phyloP scores from a whole-genome alignment of 1,140 invertebrate genomes.

The Delia radicum region DNA sequence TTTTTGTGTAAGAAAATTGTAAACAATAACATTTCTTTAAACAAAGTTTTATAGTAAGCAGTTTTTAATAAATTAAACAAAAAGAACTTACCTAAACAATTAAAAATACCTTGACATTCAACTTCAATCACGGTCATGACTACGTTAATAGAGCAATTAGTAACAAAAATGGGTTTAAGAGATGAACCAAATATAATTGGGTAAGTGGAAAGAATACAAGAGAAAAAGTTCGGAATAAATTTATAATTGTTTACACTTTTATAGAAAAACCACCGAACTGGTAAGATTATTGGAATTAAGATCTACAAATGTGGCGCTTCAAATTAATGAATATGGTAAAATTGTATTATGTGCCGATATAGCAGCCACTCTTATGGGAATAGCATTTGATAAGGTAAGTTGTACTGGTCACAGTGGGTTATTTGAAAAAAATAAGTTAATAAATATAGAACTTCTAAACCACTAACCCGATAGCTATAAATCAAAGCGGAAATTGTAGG shows the following conservation, averaged over 20 bases:
- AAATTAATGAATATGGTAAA: constrained; percentile 52
- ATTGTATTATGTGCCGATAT: constrained; percentile 48
- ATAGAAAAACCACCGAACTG: constrained; percentile 48
- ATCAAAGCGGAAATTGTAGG: no score
- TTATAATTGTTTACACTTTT: neutral
- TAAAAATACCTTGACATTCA: neutral
- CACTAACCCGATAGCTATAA: no score
- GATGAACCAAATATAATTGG: constrained; percentile 43
- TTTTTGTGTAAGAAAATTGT: neutral
- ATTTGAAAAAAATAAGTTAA: no score
- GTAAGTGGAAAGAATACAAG: constrained; percentile 32
- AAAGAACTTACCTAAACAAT: neutral
- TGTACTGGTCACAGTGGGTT: neutral
- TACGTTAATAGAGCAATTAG: constrained; percentile 46
- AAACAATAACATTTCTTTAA: neutral
- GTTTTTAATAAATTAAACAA: neutral
- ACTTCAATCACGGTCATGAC: constrained; percentile 32
- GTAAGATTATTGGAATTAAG: constrained; percentile 46
- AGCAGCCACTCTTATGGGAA: constrained; percentile 37
- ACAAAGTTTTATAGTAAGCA: neutral
- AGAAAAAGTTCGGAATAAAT: neutral
- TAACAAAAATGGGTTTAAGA: constrained; percentile 45
- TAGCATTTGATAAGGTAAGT: constrained; percentile 40
- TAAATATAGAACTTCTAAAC: no score
- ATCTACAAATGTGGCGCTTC: constrained; percentile 43